Evolutionary conservation across 2,888 invertebrate species (phyloP).

Genomic region (Ramazzottius varieornatus): DNA sequence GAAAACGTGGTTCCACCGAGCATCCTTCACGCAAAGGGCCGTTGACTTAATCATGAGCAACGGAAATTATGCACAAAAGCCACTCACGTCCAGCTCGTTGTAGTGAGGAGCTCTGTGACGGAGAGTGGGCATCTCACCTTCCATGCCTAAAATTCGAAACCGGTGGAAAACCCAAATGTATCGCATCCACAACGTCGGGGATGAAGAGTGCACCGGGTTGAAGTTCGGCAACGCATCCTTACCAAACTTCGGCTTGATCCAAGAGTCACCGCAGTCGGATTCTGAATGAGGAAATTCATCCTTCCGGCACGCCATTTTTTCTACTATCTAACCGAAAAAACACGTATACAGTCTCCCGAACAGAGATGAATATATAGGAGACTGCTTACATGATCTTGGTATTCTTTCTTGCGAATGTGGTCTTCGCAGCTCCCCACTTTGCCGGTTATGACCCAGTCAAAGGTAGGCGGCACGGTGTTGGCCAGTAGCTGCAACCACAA

Average conservation of each 20-base stretch:
- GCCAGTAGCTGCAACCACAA: background rate
- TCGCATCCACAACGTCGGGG: too few relatives aligned
- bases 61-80: background rate
- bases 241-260: background rate
- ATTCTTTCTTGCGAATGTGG: background rate
- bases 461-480: background rate
- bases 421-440: slow-evolving; percentile 2
- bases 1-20: background rate
- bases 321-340: background rate
- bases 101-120: background rate
- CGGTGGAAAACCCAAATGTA: too few relatives aligned
- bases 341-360: background rate
- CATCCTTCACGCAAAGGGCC: background rate
- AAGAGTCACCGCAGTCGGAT: background rate
- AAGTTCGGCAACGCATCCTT: too few relatives aligned
- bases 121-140: background rate
- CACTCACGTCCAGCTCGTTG: background rate
- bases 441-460: background rate
- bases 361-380: background rate
- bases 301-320: background rate
- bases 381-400: background rate
- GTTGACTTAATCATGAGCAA: background rate
- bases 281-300: background rate
- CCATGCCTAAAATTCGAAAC: too few relatives aligned
- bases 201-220: too few relatives aligned